Percentiles rank a stretch among this genome's conserved stretches.
phyloP scores from a whole-genome alignment of 2,113 vertebrate species.

The Cinclus mexicanus region DNA sequence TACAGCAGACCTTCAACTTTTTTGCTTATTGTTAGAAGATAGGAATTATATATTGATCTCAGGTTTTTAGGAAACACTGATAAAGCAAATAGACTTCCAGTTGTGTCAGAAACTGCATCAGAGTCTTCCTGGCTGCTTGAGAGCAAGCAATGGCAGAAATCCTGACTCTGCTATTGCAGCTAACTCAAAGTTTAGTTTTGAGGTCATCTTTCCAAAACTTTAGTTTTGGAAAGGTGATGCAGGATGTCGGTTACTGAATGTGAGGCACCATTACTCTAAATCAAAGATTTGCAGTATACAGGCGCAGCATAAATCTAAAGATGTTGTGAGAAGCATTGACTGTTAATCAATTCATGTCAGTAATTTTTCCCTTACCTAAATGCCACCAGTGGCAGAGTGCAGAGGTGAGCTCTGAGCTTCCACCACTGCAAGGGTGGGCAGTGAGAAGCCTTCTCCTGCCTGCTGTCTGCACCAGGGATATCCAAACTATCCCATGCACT shows the following conservation, averaged over 20 bases:
- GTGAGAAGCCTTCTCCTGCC: background rate
- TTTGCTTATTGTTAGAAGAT: background rate
- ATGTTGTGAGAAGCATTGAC: background rate
- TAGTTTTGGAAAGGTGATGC: background rate
- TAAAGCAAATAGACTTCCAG: background rate
- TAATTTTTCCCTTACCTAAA: background rate
- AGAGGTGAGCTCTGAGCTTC: background rate
- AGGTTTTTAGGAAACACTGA: background rate
- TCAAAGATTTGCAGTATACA: background rate
- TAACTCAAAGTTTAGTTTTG: background rate
- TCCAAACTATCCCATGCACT: accelerated
- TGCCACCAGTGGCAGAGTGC: background rate
- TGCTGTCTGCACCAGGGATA: accelerated
- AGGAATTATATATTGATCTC: background rate
- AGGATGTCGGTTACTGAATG: background rate
- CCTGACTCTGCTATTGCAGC: background rate
- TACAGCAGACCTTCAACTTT: background rate
- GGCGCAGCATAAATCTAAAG: background rate
- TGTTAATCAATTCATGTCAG: background rate
- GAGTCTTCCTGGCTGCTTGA: background rate
- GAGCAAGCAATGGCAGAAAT: background rate
- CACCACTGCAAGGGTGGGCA: background rate
- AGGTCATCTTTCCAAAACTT: background rate
- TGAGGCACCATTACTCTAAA: background rate
- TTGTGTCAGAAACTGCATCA: background rate